Conservation (phyloP, 2,797 vertebrate genomes). For the Pseudomugil tenellus region DNA sequence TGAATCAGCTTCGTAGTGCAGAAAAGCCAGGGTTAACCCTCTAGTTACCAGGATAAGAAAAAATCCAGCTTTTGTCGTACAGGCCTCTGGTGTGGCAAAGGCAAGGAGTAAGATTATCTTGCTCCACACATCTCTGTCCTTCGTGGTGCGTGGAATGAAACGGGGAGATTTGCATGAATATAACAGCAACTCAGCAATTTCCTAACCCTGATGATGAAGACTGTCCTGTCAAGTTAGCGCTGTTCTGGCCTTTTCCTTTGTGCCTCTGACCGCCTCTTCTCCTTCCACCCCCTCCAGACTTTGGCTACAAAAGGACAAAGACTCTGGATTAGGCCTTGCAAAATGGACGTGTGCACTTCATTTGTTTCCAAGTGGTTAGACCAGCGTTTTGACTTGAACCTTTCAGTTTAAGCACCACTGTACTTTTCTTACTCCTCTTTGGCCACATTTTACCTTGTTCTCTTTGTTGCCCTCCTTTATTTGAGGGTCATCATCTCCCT, state of each 20-base stretch:
- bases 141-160: slow-evolving; percentile 53
- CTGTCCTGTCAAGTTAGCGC: slow-evolving; percentile 62
- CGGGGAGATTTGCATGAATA: slow-evolving; percentile 7
- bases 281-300: slow-evolving; percentile 82
- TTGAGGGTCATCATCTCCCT: slow-evolving; percentile 84
- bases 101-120: slow-evolving; percentile 35
- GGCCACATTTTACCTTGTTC: slow-evolving; percentile 81
- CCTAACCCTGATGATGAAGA: slow-evolving; percentile 72
- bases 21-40: no score
- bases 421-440: neutral
- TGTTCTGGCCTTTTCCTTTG: slow-evolving; percentile 82
- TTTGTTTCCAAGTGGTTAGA: neutral
- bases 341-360: neutral
- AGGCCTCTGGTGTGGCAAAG: slow-evolving; percentile 41
- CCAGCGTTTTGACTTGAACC: neutral
- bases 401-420: neutral
- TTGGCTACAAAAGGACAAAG: slow-evolving; percentile 70
- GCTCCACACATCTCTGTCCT: slow-evolving; percentile 33
- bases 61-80: no score
- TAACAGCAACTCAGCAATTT: slow-evolving; percentile 65
- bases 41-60: no score
- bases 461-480: slow-evolving; percentile 85
- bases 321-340: neutral
- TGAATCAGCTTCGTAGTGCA: no score
- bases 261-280: slow-evolving; percentile 84